Evolutionary conservation across 2,888 invertebrate species (phyloP).

Genomic region (Tipula confusa): DNA sequence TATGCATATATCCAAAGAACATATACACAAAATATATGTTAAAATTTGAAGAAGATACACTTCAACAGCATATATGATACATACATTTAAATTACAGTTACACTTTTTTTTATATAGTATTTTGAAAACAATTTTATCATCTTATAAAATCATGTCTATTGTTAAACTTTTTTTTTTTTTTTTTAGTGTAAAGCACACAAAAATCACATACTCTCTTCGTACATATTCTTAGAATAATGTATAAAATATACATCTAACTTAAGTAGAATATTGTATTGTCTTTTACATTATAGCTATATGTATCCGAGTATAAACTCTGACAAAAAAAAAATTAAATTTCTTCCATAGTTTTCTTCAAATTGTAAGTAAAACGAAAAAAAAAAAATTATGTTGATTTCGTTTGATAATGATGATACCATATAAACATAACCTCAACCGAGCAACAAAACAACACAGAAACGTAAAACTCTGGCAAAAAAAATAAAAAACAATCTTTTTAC

Average conservation of each 20-base stretch:
- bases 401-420: slow-evolving; percentile 25
- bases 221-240: neutral
- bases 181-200: neutral
- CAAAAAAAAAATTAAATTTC: neutral
- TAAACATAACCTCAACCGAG: neutral
- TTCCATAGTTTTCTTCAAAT: slow-evolving; percentile 4
- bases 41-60: slow-evolving; percentile 25
- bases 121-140: slow-evolving; percentile 3
- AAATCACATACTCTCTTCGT: neutral
- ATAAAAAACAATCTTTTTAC: slow-evolving; percentile 25
- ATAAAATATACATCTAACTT: neutral
- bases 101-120: neutral
- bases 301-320: neutral
- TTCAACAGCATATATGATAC: too few species aligned
- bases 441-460: neutral
- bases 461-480: neutral
- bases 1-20: neutral
- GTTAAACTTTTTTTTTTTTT: slow-evolving; percentile 13
- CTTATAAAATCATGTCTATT: slow-evolving; percentile 25
- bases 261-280: slow-evolving; percentile 9
- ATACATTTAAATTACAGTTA: slow-evolving; percentile 20
- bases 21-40: neutral
- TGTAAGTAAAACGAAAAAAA: neutral
- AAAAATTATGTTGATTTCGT: slow-evolving; percentile 8
- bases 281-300: neutral